Percentiles rank a stretch among this genome's conserved stretches.
These are phyloP conservation scores for Thalassaphorura encarpata DNA, from an alignment of 1,140 invertebrate species.

Conservation along the genomic window DNA sequence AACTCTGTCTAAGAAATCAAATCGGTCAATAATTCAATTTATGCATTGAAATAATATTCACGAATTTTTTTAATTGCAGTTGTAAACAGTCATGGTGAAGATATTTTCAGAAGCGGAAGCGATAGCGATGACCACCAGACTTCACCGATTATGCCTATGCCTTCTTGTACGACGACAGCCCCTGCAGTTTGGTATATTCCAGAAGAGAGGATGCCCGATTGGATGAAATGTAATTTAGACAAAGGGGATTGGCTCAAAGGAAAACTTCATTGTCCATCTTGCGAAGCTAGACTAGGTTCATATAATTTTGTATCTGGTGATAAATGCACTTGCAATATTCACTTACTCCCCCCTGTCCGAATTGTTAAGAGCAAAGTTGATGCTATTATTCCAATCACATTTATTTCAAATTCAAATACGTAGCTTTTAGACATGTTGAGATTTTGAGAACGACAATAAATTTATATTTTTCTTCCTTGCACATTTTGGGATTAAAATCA, in stretches of 20 bases:
- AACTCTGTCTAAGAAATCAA: too few species aligned
- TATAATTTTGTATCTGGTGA: slow-evolving; percentile 52
- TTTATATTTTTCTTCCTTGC: too few species aligned
- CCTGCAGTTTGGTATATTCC: slow-evolving; percentile 28
- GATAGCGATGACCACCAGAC: too few species aligned
- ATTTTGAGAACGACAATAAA: too few species aligned
- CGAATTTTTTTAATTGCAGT: too few species aligned
- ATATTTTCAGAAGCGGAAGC: too few species aligned
- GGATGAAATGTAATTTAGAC: slow-evolving; percentile 19
- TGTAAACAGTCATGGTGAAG: slow-evolving; percentile 10
- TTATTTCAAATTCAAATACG: neutral
- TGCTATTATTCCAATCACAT: neutral
- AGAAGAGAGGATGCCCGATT: slow-evolving; percentile 19
- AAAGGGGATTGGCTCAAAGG: slow-evolving; percentile 48
- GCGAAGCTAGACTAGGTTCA: slow-evolving; percentile 46
- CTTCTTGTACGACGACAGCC: slow-evolving; percentile 10
- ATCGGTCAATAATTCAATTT: too few species aligned
- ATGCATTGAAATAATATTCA: too few species aligned
- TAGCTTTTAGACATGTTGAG: neutral
- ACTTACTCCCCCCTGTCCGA: slow-evolving; percentile 33
- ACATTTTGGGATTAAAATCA: too few species aligned
- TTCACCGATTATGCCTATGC: neutral
- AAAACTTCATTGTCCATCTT: slow-evolving; percentile 50
- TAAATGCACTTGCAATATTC: slow-evolving; percentile 46
- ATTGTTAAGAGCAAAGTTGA: slow-evolving; percentile 26